Conservation (phyloP, 2,113 vertebrate genomes). For the Oncorhynchus masou region DNA sequence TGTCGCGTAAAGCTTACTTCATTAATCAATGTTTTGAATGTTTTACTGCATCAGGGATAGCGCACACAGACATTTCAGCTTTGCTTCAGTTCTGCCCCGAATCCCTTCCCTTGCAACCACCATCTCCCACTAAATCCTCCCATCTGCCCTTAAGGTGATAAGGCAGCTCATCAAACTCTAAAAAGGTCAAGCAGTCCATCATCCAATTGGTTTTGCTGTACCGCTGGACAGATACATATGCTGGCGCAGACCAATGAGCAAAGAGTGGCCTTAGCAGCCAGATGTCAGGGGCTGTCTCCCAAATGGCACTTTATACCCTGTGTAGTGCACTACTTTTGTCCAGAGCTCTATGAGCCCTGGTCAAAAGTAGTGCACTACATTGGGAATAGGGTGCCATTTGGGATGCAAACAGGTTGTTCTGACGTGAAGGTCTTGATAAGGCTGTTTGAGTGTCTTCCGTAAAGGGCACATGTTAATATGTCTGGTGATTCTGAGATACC, state of each 20-base stretch:
- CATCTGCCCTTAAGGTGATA: slow-evolving; percentile 8
- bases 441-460: background rate
- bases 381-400: background rate
- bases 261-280: background rate
- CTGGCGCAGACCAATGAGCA: background rate
- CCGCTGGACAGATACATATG: background rate
- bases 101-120: slow-evolving; percentile 28
- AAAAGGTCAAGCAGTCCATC: slow-evolving; percentile 18
- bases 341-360: background rate
- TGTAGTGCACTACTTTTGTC: background rate
- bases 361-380: background rate
- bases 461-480: background rate
- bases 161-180: background rate
- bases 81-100: background rate
- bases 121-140: background rate
- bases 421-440: background rate
- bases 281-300: background rate
- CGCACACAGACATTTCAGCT: too few species aligned
- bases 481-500: background rate
- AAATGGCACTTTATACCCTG: too few species aligned
- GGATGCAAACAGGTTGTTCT: background rate
- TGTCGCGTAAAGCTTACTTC: too few species aligned
- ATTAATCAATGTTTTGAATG: too few species aligned
- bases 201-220: background rate
- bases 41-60: too few species aligned